Evolutionary conservation across 2,797 vertebrate species (phyloP), one percentile per base, ranked within the genome.

Genomic region (Manis crassicaudata): DNA sequence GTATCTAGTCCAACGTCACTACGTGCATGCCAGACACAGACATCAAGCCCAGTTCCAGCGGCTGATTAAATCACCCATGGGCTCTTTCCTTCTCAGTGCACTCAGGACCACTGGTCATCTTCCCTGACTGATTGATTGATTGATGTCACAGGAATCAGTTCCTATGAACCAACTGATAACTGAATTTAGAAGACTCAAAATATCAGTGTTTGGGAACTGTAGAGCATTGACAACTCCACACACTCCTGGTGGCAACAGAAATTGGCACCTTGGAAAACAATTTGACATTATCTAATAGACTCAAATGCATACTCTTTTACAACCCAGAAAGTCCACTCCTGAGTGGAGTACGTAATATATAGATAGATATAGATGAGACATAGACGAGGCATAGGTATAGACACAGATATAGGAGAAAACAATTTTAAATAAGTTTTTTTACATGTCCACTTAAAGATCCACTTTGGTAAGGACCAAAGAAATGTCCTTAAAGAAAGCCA

Each of bases 161-260:
- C 58, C 12, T 84, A 50, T 18, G 37, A 1, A 62, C 7, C 16
- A 81, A 72, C 9, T 54, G 17, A 81, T 27, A 63, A 12, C 52
- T 43, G 73, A 75, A 83, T 88, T 65, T 86, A n/a, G 73, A 95
- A 92, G 37, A 90, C 52, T 73, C 52, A 75, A 90, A 88, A 27
- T 76, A 37, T 7, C 46, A 96, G 35, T 54, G 23, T 76, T 85
- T 76, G 35, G 23, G 65, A 81, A 17, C 43, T 20, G 17, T 70
- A 37, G 18, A 5, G 1, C 63, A 68, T 29, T 6, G 17, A 35
- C 25, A 82, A 46, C 7, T 8, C 32, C 4, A 8, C 5, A 62
- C 5, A 5, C 56, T 27, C 21, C 50, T 63, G 12, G 72, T 37
- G 6, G 7, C 32, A 9, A 72, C 27, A 21, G 50, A 85, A 90